Percentiles rank a stretch among this genome's conserved stretches.
Evolutionary conservation across 2,113 vertebrate species (phyloP).

Genomic region (Chlamydotis undulata): DNA sequence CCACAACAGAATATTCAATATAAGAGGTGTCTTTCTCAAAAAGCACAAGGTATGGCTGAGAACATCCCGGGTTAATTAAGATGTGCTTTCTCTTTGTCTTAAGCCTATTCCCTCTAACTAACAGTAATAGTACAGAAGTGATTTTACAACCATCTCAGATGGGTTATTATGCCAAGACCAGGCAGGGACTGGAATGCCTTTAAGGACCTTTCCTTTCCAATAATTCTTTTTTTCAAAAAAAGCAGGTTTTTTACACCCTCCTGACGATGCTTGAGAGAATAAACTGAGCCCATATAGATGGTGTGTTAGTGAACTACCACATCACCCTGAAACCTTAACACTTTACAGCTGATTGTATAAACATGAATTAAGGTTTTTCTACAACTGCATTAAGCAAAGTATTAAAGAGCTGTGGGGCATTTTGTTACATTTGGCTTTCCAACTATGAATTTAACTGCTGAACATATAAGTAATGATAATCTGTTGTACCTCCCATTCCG

Average conservation of each 20-base stretch:
- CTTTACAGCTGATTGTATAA: constrained; percentile 39
- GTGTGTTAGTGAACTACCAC: background rate
- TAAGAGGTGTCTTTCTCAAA: background rate
- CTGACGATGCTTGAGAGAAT: background rate
- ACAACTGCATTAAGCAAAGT: constrained; percentile 48
- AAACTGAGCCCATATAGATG: constrained; percentile 1
- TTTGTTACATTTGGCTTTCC: constrained; percentile 55
- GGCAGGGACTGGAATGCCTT: background rate
- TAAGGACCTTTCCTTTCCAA: background rate
- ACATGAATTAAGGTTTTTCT: constrained; percentile 60
- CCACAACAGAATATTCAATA: background rate
- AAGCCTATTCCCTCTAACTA: background rate
- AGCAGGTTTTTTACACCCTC: background rate
- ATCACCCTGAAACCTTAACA: background rate
- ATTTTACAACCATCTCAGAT: background rate
- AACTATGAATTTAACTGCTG: constrained; percentile 58
- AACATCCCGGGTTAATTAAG: background rate
- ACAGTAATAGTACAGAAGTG: background rate
- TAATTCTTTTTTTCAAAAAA: background rate
- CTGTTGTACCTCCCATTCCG: constrained; percentile 58
- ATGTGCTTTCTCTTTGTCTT: background rate
- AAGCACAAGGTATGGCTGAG: background rate
- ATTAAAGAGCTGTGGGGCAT: constrained; percentile 55
- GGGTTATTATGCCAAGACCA: background rate
- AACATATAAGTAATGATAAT: constrained; percentile 49